phyloP scores from a whole-genome alignment of 2,797 vertebrate species.

The Melanotaenia trifasciata region DNA sequence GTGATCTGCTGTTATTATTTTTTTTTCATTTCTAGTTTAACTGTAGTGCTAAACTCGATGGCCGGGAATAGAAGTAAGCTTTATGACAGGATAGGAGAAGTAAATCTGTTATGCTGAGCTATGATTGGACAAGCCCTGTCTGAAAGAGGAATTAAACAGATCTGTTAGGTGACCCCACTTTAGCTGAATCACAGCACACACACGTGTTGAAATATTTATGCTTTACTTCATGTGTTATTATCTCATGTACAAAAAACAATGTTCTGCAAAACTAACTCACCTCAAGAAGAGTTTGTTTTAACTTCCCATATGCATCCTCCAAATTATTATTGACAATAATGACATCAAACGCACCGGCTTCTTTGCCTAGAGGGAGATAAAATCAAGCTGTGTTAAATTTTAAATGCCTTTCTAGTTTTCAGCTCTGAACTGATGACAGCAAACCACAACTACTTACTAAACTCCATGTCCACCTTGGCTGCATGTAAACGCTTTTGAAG shows the following conservation, averaged over 20 bases:
- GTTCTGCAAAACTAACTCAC: constrained; percentile 77
- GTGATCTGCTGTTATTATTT: too few relatives aligned
- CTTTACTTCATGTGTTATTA: not conserved
- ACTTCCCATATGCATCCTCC: constrained; percentile 85
- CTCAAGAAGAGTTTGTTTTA: constrained; percentile 87
- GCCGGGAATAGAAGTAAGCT: too few relatives aligned
- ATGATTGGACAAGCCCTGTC: too few relatives aligned
- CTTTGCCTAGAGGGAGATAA: constrained; percentile 83
- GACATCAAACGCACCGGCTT: constrained; percentile 89
- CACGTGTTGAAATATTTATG: not conserved
- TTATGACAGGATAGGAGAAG: too few relatives aligned
- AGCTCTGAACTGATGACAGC: not conserved
- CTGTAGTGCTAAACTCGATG: too few relatives aligned
- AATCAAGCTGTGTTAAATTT: not conserved
- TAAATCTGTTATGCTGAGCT: too few relatives aligned
- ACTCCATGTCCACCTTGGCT: constrained; percentile 88
- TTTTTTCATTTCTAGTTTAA: too few relatives aligned
- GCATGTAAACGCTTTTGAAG: constrained; percentile 88
- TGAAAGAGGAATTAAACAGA: too few relatives aligned
- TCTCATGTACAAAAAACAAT: not conserved
- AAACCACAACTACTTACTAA: constrained; percentile 84
- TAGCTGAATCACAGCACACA: not conserved
- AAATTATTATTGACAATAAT: constrained; percentile 91
- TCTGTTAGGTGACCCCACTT: too few relatives aligned
- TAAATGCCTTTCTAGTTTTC: not conserved